phyloP scores from a whole-genome alignment of 1,140 invertebrate species.

The Vanessa atalanta region DNA sequence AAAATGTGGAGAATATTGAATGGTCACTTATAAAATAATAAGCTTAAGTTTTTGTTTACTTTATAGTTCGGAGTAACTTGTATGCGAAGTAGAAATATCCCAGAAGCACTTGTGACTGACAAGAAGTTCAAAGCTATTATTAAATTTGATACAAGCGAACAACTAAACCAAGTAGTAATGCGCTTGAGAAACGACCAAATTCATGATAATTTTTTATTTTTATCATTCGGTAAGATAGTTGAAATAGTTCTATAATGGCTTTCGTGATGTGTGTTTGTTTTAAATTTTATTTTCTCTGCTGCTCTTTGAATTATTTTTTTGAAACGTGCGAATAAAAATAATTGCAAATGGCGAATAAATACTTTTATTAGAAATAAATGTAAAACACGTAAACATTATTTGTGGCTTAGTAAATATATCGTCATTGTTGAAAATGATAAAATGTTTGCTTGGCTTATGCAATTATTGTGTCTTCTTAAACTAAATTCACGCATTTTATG shows the following conservation, averaged over 20 bases:
- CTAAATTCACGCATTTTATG: neutral
- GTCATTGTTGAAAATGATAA: too few relatives aligned
- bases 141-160: neutral
- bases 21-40: neutral
- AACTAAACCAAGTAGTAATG: neutral
- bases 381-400: too few relatives aligned
- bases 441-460: neutral
- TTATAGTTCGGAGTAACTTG: neutral
- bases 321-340: too few relatives aligned
- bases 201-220: neutral
- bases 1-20: neutral
- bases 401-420: too few relatives aligned
- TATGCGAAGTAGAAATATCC: neutral
- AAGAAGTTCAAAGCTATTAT: neutral
- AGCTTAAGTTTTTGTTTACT: neutral
- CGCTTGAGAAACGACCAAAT: neutral
- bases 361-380: too few relatives aligned
- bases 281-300: too few relatives aligned
- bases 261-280: too few relatives aligned
- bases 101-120: neutral
- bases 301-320: too few relatives aligned
- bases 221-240: neutral
- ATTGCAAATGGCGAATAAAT: too few relatives aligned
- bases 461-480: neutral
- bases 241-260: neutral